Conservation (phyloP, 2,113 vertebrate species). For the Entomyzon cyanotis region DNA sequence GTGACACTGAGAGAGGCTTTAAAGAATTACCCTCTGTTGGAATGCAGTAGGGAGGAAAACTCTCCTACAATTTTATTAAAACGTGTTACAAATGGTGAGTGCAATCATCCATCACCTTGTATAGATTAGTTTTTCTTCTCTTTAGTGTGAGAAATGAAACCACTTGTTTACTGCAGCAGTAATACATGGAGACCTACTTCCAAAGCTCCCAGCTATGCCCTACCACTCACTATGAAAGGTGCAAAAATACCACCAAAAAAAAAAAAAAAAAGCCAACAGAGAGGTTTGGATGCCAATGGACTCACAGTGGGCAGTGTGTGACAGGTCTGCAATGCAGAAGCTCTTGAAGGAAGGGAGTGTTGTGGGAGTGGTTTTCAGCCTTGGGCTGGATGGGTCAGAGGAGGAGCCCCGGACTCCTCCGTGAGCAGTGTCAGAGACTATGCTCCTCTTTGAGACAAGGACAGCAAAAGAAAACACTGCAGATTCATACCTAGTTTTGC, state of each 20-base stretch:
- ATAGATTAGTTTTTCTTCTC: neutral
- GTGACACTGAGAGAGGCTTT: neutral
- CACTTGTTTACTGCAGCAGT: neutral
- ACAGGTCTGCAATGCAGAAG: neutral
- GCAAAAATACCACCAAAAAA: neutral
- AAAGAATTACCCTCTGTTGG: neutral
- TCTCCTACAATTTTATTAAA: conserved; percentile 1
- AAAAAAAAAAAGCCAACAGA: neutral
- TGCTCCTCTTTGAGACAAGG: neutral
- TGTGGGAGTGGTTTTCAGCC: neutral
- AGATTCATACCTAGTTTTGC: neutral
- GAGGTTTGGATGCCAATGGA: neutral
- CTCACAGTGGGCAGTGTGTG: fast-evolving
- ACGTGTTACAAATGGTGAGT: neutral
- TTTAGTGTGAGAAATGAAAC: conserved; percentile 11
- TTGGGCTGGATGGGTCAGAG: neutral
- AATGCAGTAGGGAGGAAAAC: neutral
- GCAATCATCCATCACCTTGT: conserved; percentile 16
- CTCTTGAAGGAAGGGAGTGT: neutral
- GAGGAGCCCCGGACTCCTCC: neutral
- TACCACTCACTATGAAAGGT: neutral
- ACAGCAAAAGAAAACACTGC: neutral
- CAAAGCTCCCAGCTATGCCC: neutral
- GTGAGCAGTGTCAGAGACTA: neutral
- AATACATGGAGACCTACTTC: neutral